Evolutionary conservation across 2,113 vertebrate genomes (phyloP).

Genomic region (Pterocles gutturalis): DNA sequence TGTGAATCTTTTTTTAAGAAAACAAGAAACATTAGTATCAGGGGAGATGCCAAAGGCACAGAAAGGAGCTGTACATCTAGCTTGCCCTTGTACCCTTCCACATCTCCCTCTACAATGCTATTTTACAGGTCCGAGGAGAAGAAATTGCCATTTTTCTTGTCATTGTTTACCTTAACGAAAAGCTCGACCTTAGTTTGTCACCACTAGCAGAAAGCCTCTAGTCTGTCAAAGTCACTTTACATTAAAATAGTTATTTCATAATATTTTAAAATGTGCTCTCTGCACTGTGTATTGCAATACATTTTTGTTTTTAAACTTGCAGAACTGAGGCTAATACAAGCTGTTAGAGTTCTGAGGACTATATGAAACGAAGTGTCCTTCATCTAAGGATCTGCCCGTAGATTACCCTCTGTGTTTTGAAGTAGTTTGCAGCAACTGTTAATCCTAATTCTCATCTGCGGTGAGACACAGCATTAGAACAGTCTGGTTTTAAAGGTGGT

Average conservation of each 20-base stretch:
- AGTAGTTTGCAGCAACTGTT: neutral
- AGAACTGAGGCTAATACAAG: neutral
- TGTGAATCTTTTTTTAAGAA: neutral
- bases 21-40: neutral
- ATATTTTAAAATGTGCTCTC: neutral
- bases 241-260: neutral
- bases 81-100: neutral
- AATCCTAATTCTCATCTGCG: neutral
- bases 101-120: accelerated
- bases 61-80: neutral
- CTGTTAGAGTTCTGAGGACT: neutral
- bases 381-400: neutral
- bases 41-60: neutral
- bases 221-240: neutral
- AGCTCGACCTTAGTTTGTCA: slow-evolving; percentile 31
- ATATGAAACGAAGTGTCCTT: neutral
- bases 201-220: neutral
- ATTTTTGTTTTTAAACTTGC: slow-evolving; percentile 22
- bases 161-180: neutral
- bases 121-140: neutral
- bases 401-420: neutral
- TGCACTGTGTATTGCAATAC: neutral
- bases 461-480: neutral
- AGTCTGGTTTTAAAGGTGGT: neutral
- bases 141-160: neutral